Conservation (phyloP, 2,113 vertebrate genomes). For the Mesembrinibis cayennensis region DNA sequence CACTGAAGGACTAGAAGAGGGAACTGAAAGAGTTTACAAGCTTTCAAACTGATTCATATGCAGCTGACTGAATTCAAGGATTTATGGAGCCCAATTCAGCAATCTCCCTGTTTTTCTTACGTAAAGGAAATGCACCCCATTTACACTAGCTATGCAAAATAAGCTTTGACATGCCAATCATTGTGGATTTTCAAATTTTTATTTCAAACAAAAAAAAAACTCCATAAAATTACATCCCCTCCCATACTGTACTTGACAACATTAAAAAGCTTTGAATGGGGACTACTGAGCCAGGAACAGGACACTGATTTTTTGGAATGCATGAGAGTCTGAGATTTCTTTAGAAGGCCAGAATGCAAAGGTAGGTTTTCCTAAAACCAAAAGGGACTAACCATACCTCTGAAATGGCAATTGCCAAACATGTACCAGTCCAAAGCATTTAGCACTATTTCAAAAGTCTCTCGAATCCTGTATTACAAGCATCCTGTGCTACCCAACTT, state of each 20-base stretch:
- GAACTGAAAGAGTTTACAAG: neutral
- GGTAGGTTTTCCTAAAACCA: neutral
- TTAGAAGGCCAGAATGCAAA: neutral
- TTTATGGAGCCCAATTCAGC: neutral
- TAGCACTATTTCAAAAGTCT: neutral
- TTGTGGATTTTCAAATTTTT: neutral
- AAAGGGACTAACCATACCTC: neutral
- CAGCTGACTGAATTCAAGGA: neutral
- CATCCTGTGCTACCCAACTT: neutral
- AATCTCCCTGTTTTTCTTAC: neutral
- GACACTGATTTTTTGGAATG: neutral
- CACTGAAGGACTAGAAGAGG: neutral
- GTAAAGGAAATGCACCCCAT: neutral
- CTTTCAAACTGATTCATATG: neutral
- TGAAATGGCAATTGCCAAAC: neutral
- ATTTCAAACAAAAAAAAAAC: neutral
- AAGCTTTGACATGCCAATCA: neutral
- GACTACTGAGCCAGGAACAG: neutral
- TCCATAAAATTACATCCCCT: neutral
- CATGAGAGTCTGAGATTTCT: neutral
- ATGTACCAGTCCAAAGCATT: neutral
- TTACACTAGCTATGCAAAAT: neutral
- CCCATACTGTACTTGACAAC: neutral
- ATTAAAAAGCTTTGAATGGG: neutral
- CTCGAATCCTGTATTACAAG: neutral